These are phyloP conservation scores for Seriola quinqueradiata DNA, from an alignment of 2,113 vertebrate species.

Conservation along the genomic window DNA sequence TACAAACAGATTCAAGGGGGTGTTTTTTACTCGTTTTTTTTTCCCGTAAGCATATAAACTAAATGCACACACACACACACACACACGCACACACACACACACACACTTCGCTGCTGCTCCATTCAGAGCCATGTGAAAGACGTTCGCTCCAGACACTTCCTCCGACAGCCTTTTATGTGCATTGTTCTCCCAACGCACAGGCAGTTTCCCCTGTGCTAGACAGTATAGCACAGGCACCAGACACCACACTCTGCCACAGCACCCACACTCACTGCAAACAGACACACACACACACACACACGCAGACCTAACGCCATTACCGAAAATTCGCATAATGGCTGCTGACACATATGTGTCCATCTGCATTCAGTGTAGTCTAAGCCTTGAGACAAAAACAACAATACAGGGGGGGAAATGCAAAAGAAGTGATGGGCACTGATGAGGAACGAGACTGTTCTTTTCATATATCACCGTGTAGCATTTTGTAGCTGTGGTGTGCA, in stretches of 20 bases:
- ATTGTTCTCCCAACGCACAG: constrained; percentile 73
- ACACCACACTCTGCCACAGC: constrained; percentile 66
- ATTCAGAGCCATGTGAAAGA: constrained; percentile 72
- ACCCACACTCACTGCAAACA: constrained; percentile 49
- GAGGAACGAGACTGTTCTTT: constrained; percentile 60
- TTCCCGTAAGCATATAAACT: constrained; percentile 43
- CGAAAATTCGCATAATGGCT: constrained; percentile 71
- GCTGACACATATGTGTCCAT: constrained; percentile 78
- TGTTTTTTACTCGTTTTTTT: constrained; percentile 37
- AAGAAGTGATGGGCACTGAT: constrained; percentile 78
- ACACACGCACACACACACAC: constrained; percentile 19
- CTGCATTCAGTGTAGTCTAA: constrained; percentile 73
- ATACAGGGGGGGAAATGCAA: constrained; percentile 47
- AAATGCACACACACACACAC: constrained; percentile 20
- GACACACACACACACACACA: not conserved
- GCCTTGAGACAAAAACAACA: constrained; percentile 76
- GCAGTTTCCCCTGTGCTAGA: constrained; percentile 61
- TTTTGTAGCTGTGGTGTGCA: constrained; percentile 26
- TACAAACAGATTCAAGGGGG: constrained; percentile 54
- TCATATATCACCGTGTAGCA: constrained; percentile 22
- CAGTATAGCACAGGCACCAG: constrained; percentile 61
- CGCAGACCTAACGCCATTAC: constrained; percentile 64
- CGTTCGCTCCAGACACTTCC: constrained; percentile 76
- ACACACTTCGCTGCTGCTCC: constrained; percentile 55
- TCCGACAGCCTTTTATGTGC: constrained; percentile 78